phyloP scores from a whole-genome alignment of 2,113 vertebrate genomes.

The Sprattus sprattus region DNA sequence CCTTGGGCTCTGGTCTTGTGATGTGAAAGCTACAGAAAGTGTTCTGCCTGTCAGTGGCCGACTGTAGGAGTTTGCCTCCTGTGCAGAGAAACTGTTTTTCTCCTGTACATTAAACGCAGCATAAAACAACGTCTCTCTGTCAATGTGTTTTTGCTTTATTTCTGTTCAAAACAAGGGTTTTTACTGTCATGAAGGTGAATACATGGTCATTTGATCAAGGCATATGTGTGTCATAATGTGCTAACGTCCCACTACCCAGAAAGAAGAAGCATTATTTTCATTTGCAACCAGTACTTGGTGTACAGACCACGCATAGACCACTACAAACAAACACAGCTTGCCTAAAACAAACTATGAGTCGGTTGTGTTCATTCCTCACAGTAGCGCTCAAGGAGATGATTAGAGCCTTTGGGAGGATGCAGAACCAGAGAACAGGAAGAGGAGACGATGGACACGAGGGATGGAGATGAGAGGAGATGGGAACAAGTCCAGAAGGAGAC shows the following conservation, averaged over 20 bases:
- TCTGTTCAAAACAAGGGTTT: not conserved
- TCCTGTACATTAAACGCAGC: constrained; percentile 58
- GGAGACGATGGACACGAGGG: not conserved
- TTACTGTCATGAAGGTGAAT: not conserved
- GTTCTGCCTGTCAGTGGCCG: constrained; percentile 28
- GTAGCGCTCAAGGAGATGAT: not conserved
- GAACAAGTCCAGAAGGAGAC: constrained; percentile 16
- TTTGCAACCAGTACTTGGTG: not conserved
- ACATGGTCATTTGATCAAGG: not conserved
- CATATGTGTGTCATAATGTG: not conserved
- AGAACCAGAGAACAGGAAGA: not conserved
- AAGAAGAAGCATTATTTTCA: not conserved
- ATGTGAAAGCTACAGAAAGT: not conserved
- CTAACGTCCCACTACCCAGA: not conserved
- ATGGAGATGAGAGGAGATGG: not conserved
- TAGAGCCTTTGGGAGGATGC: not conserved
- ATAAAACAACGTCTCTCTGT: constrained; percentile 27
- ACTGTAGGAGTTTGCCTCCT: constrained; percentile 39
- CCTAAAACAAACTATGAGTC: not conserved
- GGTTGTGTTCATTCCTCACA: not conserved
- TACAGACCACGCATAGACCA: not conserved
- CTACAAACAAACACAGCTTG: not conserved
- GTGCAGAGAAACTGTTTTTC: constrained; percentile 41
- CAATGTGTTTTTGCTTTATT: not conserved
- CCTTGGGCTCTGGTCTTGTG: not conserved